Conservation (phyloP, 2,888 invertebrate genomes). For the Epinotia nisella region DNA sequence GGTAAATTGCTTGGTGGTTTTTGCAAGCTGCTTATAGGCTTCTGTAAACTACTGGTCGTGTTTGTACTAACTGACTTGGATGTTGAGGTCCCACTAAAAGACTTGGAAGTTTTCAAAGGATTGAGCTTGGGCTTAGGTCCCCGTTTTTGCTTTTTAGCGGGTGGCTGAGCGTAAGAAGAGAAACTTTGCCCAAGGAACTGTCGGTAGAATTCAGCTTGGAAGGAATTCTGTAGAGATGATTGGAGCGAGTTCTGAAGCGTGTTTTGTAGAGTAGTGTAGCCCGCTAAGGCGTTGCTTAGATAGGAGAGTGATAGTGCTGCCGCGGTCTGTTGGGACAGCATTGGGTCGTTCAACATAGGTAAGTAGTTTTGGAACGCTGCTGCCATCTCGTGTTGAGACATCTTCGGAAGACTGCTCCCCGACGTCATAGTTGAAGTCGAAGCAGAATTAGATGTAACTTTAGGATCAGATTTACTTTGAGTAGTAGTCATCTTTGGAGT, state of each 20-base stretch:
- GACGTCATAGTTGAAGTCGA: constrained; percentile 40
- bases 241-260: constrained; percentile 67
- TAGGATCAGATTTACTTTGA: constrained; percentile 60
- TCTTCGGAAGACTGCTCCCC: constrained; percentile 62
- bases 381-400: constrained; percentile 71
- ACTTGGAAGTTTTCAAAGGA: constrained; percentile 58
- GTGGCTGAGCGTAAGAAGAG: constrained; percentile 68
- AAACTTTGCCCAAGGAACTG: constrained; percentile 70
- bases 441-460: constrained; percentile 50
- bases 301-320: constrained; percentile 72
- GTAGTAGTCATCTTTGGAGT: constrained; percentile 51
- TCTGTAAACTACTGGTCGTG: constrained; percentile 47
- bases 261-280: constrained; percentile 67
- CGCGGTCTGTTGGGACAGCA: constrained; percentile 71
- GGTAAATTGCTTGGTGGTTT: constrained; percentile 47
- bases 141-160: constrained; percentile 74
- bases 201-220: constrained; percentile 77
- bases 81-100: constrained; percentile 53
- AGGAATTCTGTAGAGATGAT: constrained; percentile 66
- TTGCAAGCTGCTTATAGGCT: constrained; percentile 50
- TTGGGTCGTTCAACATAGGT: constrained; percentile 71
- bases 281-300: constrained; percentile 69
- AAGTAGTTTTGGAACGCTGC: constrained; percentile 73
- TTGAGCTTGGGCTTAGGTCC: constrained; percentile 60
- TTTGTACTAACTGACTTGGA: constrained; percentile 55